Conservation (phyloP, 2,797 vertebrate genomes). For the Setipinna tenuifilis region DNA sequence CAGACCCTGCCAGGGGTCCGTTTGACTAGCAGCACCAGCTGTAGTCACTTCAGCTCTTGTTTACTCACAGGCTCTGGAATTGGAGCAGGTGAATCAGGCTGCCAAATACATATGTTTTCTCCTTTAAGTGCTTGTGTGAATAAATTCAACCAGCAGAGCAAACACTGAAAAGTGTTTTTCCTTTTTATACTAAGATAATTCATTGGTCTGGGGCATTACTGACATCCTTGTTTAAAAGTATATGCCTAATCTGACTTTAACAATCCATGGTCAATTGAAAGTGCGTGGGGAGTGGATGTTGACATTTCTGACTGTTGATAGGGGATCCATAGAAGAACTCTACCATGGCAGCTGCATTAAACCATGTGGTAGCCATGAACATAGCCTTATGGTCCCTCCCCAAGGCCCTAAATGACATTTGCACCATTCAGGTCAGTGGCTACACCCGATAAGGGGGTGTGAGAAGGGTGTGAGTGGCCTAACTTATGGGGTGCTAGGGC, state of each 20-base stretch:
- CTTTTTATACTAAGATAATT: neutral
- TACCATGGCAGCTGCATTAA: no score
- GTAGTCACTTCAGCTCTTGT: neutral
- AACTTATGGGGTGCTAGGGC: neutral
- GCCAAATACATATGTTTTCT: neutral
- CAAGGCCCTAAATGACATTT: neutral
- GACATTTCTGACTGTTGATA: no score
- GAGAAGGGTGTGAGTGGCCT: neutral
- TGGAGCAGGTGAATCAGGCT: neutral
- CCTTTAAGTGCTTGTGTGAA: neutral
- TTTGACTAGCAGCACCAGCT: conserved; percentile 16
- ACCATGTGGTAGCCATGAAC: neutral
- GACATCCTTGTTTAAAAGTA: neutral
- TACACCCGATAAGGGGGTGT: conserved; percentile 19
- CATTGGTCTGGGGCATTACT: neutral
- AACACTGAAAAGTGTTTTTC: neutral
- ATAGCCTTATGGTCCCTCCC: neutral
- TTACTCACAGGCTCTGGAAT: neutral
- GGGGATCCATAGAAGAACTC: no score
- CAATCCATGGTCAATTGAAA: neutral
- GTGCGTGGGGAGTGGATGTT: no score
- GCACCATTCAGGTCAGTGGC: neutral
- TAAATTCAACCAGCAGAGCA: neutral
- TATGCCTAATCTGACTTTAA: neutral
- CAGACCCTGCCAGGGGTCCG: neutral